These are phyloP conservation scores for Electrophaes corylata DNA, from an alignment of 2,888 invertebrate genomes.

Conservation along the genomic window DNA sequence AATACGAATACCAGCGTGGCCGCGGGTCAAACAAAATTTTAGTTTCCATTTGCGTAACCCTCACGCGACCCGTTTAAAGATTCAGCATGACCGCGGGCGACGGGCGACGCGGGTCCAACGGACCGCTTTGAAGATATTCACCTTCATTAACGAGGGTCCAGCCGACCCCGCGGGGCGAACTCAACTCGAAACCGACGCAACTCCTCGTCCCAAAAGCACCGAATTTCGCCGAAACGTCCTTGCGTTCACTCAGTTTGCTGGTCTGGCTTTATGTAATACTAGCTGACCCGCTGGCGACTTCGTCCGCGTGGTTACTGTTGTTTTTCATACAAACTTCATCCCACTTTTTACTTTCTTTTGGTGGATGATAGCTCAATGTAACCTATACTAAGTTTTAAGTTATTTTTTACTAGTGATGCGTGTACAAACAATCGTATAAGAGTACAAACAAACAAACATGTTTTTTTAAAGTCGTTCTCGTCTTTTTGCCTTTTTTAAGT, in stretches of 20 bases:
- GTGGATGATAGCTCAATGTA: no score
- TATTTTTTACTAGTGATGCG: no score
- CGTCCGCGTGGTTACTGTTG: no score
- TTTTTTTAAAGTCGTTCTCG: no score
- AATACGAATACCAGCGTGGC: conserved; percentile 25
- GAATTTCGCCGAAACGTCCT: conserved; percentile 34
- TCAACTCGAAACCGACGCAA: conserved; percentile 31
- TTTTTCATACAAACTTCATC: no score
- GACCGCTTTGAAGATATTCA: conserved; percentile 79
- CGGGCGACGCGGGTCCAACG: conserved; percentile 56
- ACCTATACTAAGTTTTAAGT: no score
- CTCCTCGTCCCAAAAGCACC: conserved; percentile 19
- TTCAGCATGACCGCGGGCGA: conserved; percentile 74
- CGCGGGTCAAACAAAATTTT: conserved; percentile 53
- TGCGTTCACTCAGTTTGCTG: conserved; percentile 31
- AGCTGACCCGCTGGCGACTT: no score
- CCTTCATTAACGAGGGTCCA: conserved; percentile 78
- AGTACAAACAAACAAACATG: no score
- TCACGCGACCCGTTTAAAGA: conserved; percentile 73
- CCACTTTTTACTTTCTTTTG: no score
- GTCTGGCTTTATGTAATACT: conserved; percentile 36
- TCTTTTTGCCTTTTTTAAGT: no score
- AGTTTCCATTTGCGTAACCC: conserved; percentile 59
- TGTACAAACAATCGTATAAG: no score
- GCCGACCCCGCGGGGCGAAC: conserved; percentile 64